Base-by-base conservation (phyloP, 2,888 invertebrate species). In the Eledona agricola region DNA sequence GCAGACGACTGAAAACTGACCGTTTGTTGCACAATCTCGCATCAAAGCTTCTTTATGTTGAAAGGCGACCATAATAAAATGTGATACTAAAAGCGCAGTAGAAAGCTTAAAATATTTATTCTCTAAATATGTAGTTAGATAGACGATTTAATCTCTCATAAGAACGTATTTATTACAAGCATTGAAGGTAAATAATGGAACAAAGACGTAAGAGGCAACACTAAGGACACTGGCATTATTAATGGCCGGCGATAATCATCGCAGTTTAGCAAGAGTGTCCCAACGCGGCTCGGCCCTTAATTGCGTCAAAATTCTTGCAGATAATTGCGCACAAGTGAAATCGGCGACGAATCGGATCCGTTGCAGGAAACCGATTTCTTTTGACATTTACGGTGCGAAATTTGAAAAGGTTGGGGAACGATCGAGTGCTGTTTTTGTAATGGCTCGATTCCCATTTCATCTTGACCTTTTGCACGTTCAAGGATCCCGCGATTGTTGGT, bases 391-490 rank as follows among this genome's bases (percentile, higher is more conserved):
- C 40, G n/a, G 17, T 7, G 35, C 19, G n/a, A 9, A 20, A 11
- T 40, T 40, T 40, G 9, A 7, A 40, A 28, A 40, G 40, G 40
- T 40, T 38, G 38, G 9, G 12, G 22, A 20, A 11, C 10, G 10
- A 32, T 16, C 32, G 17, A 32, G 13, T n/a, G n/a, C n/a, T 4
- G 16, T 22, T 38, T 17, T 40, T 23, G 17, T 13, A 28, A 40
- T 23, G 22, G 37, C 20, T 5, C 43, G 43, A 19, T 15, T 15
- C 15, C 16, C 12, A 28, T 28, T 11, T 2, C 43, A 32, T 45
- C 43, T 35, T 47, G 37, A 47, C 47, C 47, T 35, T 47, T 35
- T n/a, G n/a, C n/a, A n/a, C n/a, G 34, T 47, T 47, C 47, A 29
- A 47, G 26, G 47, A 46, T 46, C 23, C 45, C 12, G 10, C 9